These are phyloP conservation scores for Acanthococcus lagerstroemiae DNA, from an alignment of 2,888 invertebrate species.

Conservation along the genomic window DNA sequence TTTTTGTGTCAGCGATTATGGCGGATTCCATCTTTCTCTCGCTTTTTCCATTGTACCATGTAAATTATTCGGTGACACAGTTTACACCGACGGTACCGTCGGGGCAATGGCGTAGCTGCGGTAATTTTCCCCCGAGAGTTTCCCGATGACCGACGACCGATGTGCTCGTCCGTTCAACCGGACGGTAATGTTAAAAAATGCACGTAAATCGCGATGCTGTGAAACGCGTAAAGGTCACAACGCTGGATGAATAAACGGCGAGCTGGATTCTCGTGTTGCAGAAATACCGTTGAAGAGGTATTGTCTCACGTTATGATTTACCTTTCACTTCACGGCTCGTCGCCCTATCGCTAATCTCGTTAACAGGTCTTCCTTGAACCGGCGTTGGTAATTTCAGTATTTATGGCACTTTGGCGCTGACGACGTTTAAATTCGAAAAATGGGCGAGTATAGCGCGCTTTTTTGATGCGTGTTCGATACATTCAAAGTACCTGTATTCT, in stretches of 20 bases:
- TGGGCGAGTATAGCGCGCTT: too few relatives aligned
- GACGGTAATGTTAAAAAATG: too few relatives aligned
- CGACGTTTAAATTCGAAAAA: too few relatives aligned
- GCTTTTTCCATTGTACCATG: too few relatives aligned
- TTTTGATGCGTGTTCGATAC: too few relatives aligned
- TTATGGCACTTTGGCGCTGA: background rate
- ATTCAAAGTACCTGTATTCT: too few relatives aligned
- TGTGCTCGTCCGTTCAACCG: background rate
- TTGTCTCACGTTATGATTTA: background rate
- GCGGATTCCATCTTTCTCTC: too few relatives aligned
- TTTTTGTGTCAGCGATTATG: too few relatives aligned
- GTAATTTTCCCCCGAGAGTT: too few relatives aligned
- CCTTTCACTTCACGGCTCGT: constrained; percentile 9
- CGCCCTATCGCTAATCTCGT: background rate
- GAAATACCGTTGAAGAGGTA: background rate
- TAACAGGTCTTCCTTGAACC: constrained; percentile 9
- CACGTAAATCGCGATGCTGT: too few relatives aligned
- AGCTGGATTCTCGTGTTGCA: background rate
- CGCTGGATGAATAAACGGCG: background rate
- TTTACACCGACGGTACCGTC: background rate
- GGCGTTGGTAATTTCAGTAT: background rate
- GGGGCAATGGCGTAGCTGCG: too few relatives aligned
- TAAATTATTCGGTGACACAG: background rate
- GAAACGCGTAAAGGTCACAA: background rate
- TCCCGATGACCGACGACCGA: background rate